phyloP scores from a whole-genome alignment of 2,113 vertebrate genomes.

The Megaceryle torquata region DNA sequence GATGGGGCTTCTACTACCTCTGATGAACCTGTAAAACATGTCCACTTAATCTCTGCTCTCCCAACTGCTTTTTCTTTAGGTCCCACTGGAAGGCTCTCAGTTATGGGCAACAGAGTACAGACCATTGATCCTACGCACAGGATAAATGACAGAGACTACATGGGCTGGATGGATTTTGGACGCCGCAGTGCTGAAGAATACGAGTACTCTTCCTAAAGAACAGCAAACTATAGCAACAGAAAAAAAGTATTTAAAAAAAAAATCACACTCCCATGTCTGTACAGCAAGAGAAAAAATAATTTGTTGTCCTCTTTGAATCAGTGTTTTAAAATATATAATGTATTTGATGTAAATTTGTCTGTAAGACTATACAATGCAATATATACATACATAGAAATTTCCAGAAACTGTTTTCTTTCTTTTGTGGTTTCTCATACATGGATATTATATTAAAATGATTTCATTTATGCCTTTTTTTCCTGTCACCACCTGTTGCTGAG shows the following conservation, averaged over 20 bases:
- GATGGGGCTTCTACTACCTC: neutral
- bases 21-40: neutral
- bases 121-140: constrained; percentile 82
- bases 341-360: constrained; percentile 86
- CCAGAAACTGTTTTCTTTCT: constrained; percentile 66
- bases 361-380: constrained; percentile 82
- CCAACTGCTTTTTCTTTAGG: constrained; percentile 50
- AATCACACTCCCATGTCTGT: constrained; percentile 37
- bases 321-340: constrained; percentile 81
- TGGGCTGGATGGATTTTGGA: constrained; percentile 99
- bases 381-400: constrained; percentile 83
- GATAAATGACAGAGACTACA: constrained; percentile 95
- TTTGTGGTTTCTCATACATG: constrained; percentile 68
- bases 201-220: constrained; percentile 86
- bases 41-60: neutral
- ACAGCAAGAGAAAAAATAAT: constrained; percentile 60
- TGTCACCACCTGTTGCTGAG: constrained; percentile 27
- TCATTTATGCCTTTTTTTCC: constrained; percentile 55
- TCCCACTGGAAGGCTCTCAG: constrained; percentile 82
- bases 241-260: neutral
- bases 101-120: constrained; percentile 78
- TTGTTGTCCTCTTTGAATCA: constrained; percentile 61
- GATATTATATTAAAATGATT: constrained; percentile 75
- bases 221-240: neutral
- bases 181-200: constrained; percentile 95